Evolutionary conservation across 30 jellyfish, hydroid and myxozoan species (phyloP), one percentile per base, ranked within the genome.

Genomic region (Cassiopea andromeda): DNA sequence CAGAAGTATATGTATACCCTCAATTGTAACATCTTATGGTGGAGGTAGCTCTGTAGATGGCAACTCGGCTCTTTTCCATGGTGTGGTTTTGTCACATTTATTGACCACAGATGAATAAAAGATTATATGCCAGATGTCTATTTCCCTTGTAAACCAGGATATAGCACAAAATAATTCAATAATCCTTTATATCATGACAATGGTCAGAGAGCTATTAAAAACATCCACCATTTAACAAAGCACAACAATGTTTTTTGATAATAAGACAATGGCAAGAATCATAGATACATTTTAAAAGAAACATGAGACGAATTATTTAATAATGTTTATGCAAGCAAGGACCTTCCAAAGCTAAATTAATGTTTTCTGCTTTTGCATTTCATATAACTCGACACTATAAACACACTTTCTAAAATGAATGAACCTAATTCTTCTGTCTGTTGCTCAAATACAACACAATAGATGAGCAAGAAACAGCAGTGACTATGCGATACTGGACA

Each of bases 231-330:
- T 54, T n/a, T n/a, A n/a, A 0, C 0, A 54, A 54, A 0, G 0
- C 0, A 0, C 0, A 0, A 54, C 64, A 54, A 54, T 0, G 0
- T 0, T 0, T n/a, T n/a, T n/a, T n/a, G n/a, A n/a, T n/a, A n/a
- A n/a, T n/a, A n/a, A n/a, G n/a, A n/a, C n/a, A n/a, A n/a, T n/a
- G n/a, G n/a, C n/a, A n/a, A n/a, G n/a, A n/a, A n/a, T n/a, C n/a
- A n/a, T n/a, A n/a, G n/a, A n/a, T n/a, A n/a, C n/a, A n/a, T n/a
- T n/a, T n/a, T n/a, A n/a, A n/a, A n/a, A n/a, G n/a, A n/a, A n/a
- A n/a, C n/a, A n/a, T n/a, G n/a, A n/a, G n/a, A n/a, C n/a, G n/a
- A n/a, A n/a, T n/a, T n/a, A n/a, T n/a, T n/a, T n/a, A n/a, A n/a
- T n/a, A n/a, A n/a, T n/a, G n/a, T n/a, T n/a, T n/a, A n/a, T n/a